phyloP scores from a whole-genome alignment of 2,113 vertebrate genomes.

The Mirza zaza region DNA sequence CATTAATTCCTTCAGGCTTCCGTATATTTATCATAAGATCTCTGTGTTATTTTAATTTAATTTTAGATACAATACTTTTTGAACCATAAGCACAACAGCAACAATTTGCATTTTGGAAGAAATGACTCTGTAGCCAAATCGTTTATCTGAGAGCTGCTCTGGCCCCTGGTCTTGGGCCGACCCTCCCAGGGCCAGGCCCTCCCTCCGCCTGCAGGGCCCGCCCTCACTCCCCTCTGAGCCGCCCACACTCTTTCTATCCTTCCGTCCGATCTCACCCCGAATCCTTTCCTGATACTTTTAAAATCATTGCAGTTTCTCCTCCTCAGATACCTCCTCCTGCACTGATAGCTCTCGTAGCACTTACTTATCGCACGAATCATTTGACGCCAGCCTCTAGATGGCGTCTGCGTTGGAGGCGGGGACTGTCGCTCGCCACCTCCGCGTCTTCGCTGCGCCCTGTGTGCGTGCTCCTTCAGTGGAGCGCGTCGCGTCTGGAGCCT shows the following conservation, averaged over 20 bases:
- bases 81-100: not conserved
- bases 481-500: too few species aligned
- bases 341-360: not conserved
- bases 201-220: not conserved
- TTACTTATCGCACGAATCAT: not conserved
- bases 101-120: not conserved
- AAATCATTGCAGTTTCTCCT: not conserved
- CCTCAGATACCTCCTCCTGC: not conserved
- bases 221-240: not conserved
- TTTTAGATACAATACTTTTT: not conserved
- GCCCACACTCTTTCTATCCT: not conserved
- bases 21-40: not conserved
- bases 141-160: not conserved
- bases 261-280: not conserved
- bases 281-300: not conserved
- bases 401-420: not conserved
- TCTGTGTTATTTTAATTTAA: not conserved
- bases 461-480: too few species aligned
- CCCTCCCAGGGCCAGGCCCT: too few species aligned
- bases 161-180: fast-evolving
- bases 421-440: not conserved
- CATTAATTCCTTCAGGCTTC: not conserved
- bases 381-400: not conserved
- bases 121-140: not conserved
- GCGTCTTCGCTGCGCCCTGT: too few species aligned